Evolutionary conservation across 1,140 invertebrate genomes (phyloP).

Genomic region (Drosophila mayri): DNA sequence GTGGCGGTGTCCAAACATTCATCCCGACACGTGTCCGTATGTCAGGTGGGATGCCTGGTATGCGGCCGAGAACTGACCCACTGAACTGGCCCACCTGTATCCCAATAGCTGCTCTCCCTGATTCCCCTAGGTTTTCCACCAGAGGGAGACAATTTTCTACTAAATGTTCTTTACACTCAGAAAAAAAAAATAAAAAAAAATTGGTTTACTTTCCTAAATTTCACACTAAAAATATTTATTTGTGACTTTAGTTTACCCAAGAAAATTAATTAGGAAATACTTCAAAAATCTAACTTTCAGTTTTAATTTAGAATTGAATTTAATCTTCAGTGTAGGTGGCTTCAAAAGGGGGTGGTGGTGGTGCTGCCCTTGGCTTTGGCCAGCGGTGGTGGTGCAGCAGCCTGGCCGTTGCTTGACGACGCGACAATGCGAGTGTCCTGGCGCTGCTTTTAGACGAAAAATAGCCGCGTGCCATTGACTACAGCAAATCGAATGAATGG

Average conservation of each 20-base stretch:
- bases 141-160: slow-evolving; percentile 11
- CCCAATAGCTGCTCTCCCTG: background rate
- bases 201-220: background rate
- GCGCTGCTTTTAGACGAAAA: slow-evolving; percentile 21
- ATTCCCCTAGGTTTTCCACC: background rate
- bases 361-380: slow-evolving; percentile 6
- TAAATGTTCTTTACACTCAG: slow-evolving; percentile 2
- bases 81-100: background rate
- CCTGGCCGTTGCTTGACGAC: slow-evolving; percentile 23
- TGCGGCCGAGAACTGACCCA: background rate
- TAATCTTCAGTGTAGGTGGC: background rate
- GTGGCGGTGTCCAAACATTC: slow-evolving; percentile 21
- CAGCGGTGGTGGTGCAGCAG: slow-evolving; percentile 6
- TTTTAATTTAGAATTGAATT: too few relatives aligned
- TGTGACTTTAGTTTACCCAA: background rate
- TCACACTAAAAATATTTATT: background rate
- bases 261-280: background rate
- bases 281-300: background rate
- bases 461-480: slow-evolving; percentile 49
- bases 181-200: background rate
- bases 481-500: slow-evolving; percentile 42
- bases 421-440: slow-evolving; percentile 18
- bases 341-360: background rate
- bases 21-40: slow-evolving; percentile 15
- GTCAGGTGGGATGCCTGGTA: slow-evolving; percentile 26